phyloP scores from a whole-genome alignment of 1,140 invertebrate genomes.

The Anastatus disparis region DNA sequence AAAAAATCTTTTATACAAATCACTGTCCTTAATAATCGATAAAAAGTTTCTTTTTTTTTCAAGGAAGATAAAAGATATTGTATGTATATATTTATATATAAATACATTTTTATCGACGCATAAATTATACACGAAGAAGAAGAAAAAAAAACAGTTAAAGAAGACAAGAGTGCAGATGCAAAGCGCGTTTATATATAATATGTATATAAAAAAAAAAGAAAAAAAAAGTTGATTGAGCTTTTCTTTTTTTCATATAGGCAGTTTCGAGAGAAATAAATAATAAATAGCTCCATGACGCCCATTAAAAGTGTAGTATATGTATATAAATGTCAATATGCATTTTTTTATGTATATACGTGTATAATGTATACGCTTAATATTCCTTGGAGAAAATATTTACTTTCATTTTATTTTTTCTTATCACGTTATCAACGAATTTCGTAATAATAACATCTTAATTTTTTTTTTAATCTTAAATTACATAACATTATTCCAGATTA shows the following conservation, averaged over 20 bases:
- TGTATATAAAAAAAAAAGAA: slow-evolving; percentile 27
- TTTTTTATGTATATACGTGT: slow-evolving; percentile 27
- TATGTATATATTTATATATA: too few relatives aligned
- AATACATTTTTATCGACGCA: slow-evolving; percentile 37
- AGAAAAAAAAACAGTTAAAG: slow-evolving; percentile 18
- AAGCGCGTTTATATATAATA: slow-evolving; percentile 27
- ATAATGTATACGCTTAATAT: slow-evolving; percentile 27
- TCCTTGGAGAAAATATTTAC: neutral
- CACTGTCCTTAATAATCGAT: slow-evolving; percentile 31
- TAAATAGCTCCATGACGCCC: slow-evolving; percentile 37
- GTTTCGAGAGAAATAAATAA: slow-evolving; percentile 34
- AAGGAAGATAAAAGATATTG: slow-evolving; percentile 37
- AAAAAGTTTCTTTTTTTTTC: too few relatives aligned
- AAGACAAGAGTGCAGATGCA: slow-evolving; percentile 37
- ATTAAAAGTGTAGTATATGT: slow-evolving; percentile 24
- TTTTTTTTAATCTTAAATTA: too few relatives aligned
- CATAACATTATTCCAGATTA: too few relatives aligned
- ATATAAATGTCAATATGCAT: too few relatives aligned
- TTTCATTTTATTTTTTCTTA: too few relatives aligned
- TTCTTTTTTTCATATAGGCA: slow-evolving; percentile 28
- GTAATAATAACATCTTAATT: too few relatives aligned
- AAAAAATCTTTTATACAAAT: slow-evolving; percentile 37
- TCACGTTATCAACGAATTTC: too few relatives aligned
- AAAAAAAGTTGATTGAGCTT: slow-evolving; percentile 22
- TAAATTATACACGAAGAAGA: slow-evolving; percentile 40